Evolutionary conservation across 2,113 vertebrate genomes (phyloP), one percentile per base, ranked within the genome.

Genomic region (Rhodinocichla rosea): DNA sequence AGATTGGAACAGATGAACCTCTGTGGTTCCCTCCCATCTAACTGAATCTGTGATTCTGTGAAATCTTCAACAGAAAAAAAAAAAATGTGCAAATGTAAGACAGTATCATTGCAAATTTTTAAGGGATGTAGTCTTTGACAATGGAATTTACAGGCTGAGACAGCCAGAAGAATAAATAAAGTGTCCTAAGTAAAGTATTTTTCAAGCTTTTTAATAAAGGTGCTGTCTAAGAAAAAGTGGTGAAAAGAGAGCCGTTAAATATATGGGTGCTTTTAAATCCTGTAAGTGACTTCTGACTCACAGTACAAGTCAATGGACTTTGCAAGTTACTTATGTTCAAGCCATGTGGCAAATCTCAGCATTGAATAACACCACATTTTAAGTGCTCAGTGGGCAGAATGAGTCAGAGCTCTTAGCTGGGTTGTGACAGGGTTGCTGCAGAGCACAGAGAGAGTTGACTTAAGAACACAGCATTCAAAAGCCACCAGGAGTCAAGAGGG

Each of bases 281-380:
- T 87, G 9, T 75, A 84, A 87, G 64, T 74, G 80, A 90, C 71
- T 93, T 92, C 76, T 83, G 86, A 87, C 86, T 92, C 73, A 70
- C 13, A 68, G 52, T 32, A 53, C 35, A 60, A 83, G 56, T 59
- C 79, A 93, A 57, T 26, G 52, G 60, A 70, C 64, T 78, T 60
- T 15, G 11, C 78, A 80, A 83, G 45, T 74, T 87, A 73, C 83
- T 80, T 94, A 70, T 19, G 68, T 50, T 70, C 4, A 1, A 57
- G 32, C n/a, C 55, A 42, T 55, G 64, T 89, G 80, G 40, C 83
- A 81, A 74, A 74, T 55, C 32, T 81, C 60, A 39, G 9, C 59
- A 5, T 6, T 83, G 68, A 83, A 24, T 87, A 87, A 65, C 7
- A 2, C 16, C 33, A 64, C 18, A 15, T 85, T 88, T 85, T 68